These are phyloP conservation scores for Microchirus variegatus DNA, from an alignment of 2,797 vertebrate genomes.

Conservation along the genomic window DNA sequence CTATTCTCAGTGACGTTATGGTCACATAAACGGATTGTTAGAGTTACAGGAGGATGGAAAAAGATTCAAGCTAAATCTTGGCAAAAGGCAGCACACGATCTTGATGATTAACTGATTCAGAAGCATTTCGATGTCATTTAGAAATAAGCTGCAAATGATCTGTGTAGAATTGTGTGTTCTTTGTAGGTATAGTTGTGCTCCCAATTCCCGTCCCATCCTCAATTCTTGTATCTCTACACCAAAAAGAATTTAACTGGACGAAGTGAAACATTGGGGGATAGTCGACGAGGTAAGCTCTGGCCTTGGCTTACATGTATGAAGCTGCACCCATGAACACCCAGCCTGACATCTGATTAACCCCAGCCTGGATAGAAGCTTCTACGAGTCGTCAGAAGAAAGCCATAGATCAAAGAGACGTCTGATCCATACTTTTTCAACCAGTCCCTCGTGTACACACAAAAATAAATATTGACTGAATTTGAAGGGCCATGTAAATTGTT, in stretches of 20 bases:
- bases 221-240: conserved; percentile 12
- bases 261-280: no score
- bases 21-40: conserved; percentile 27
- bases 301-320: conserved; percentile 18
- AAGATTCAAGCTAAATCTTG: conserved; percentile 7
- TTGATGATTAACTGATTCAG: conserved; percentile 21
- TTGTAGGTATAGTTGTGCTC: conserved; percentile 6
- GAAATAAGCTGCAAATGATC: conserved; percentile 8
- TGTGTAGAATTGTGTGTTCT: background rate
- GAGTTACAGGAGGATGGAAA: conserved; percentile 14
- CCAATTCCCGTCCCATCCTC: background rate
- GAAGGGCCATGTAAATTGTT: conserved; percentile 51
- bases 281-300: no score
- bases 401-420: conserved; percentile 73
- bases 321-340: conserved; percentile 33
- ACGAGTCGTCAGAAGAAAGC: conserved; percentile 64
- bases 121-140: conserved; percentile 8
- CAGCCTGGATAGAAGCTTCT: conserved; percentile 51
- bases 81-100: conserved; percentile 1
- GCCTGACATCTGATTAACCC: conserved; percentile 63
- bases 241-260: conserved; percentile 30
- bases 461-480: conserved; percentile 74
- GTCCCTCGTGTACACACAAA: conserved; percentile 59
- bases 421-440: conserved; percentile 52
- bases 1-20: conserved; percentile 25